A percentile compares a stretch with the other conserved stretches of the same genome.
Conservation (phyloP, 2,797 vertebrate genomes). For the Chelmon rostratus region DNA sequence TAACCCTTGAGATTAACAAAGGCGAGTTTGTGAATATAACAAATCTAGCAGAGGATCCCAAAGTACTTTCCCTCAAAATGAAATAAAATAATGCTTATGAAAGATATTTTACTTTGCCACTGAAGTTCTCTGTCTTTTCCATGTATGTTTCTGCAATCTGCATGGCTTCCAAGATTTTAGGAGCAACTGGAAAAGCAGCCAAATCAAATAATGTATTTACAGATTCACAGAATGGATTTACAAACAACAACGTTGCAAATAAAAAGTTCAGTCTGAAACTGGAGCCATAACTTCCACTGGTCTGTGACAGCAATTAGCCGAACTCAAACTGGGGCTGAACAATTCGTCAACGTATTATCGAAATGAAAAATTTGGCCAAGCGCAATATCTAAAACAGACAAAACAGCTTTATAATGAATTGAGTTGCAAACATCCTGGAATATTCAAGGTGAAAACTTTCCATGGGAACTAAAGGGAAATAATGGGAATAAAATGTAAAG, state of each 20-base stretch:
- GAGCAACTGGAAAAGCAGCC: constrained; percentile 72
- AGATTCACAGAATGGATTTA: neutral
- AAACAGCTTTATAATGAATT: too few species aligned
- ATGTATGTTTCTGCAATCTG: constrained; percentile 93
- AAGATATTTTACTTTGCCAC: constrained; percentile 87
- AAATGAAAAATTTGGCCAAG: too few species aligned
- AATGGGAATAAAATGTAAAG: too few species aligned
- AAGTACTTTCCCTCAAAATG: neutral
- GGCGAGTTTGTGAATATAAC: neutral
- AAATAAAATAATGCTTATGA: neutral
- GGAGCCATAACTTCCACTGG: neutral
- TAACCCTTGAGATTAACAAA: constrained; percentile 87
- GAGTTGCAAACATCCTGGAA: too few species aligned
- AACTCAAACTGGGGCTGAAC: too few species aligned
- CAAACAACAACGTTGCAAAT: neutral
- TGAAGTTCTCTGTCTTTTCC: constrained; percentile 87
- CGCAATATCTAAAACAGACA: too few species aligned
- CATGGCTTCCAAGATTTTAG: constrained; percentile 90
- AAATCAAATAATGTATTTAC: neutral
- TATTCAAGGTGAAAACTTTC: too few species aligned
- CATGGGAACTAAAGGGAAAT: too few species aligned
- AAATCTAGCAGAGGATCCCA: neutral
- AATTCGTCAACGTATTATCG: too few species aligned
- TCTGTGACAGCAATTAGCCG: neutral
- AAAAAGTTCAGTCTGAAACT: neutral